Evolutionary conservation across 2,888 invertebrate species (phyloP).

Genomic region (Erebia epiphron): DNA sequence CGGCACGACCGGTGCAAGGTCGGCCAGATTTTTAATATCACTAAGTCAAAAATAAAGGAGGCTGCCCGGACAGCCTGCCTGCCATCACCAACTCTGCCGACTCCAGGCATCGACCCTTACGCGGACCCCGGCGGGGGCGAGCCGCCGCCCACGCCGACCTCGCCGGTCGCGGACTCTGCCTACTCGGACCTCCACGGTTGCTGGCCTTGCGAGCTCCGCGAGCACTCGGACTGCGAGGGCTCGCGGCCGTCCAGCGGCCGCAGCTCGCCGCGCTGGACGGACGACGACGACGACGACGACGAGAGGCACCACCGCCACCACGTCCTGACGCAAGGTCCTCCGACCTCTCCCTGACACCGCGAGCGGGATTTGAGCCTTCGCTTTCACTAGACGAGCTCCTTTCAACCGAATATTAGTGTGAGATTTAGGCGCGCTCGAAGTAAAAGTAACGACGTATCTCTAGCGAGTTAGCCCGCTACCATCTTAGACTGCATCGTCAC

Average conservation of each 20-base stretch:
- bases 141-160: constrained; percentile 76
- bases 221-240: constrained; percentile 64
- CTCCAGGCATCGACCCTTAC: constrained; percentile 75
- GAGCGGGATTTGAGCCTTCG: constrained; percentile 50
- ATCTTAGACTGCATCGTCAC: too few species aligned
- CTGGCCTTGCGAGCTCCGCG: constrained; percentile 76
- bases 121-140: constrained; percentile 76
- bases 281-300: constrained; percentile 74
- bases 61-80: constrained; percentile 50
- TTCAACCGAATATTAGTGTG: not conserved
- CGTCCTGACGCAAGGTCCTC: constrained; percentile 70
- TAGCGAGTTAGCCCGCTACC: too few species aligned
- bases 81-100: constrained; percentile 51
- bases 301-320: constrained; percentile 57
- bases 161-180: constrained; percentile 78
- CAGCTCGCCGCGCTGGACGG: constrained; percentile 76
- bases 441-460: too few species aligned
- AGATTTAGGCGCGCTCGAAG: too few species aligned
- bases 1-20: constrained; percentile 43
- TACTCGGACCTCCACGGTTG: constrained; percentile 78
- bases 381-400: constrained; percentile 21
- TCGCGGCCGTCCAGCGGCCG: constrained; percentile 73
- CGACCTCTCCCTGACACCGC: constrained; percentile 45
- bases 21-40: constrained; percentile 47
- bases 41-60: constrained; percentile 49